Conservation (phyloP, 1,140 invertebrate species). For the Drosophila ironensis region DNA sequence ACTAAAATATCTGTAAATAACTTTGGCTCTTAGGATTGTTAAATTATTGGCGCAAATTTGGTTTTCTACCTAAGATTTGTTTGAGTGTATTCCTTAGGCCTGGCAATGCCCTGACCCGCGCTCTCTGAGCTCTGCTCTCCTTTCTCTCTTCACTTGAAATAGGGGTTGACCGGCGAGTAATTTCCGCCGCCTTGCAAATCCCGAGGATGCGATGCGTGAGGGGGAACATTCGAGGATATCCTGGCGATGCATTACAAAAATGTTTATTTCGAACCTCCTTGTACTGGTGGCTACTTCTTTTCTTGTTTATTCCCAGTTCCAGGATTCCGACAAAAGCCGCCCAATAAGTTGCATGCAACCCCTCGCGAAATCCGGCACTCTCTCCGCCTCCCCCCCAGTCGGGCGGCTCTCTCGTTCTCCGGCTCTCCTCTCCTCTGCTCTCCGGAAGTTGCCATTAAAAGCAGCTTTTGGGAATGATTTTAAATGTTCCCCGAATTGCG, state of each 20-base stretch:
- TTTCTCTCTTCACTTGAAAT: slow-evolving; percentile 16
- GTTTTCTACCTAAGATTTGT: no score
- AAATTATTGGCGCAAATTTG: no score
- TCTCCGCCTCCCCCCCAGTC: not conserved
- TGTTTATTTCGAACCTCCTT: slow-evolving; percentile 6
- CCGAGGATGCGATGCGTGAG: slow-evolving; percentile 39
- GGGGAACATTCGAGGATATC: slow-evolving; percentile 20
- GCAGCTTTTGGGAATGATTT: slow-evolving; percentile 24
- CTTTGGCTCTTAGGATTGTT: no score
- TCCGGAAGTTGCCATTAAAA: slow-evolving; percentile 41
- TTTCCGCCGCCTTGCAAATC: slow-evolving; percentile 54
- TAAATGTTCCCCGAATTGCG: slow-evolving; percentile 38
- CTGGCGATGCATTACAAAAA: slow-evolving; percentile 34
- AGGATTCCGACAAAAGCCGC: slow-evolving; percentile 31
- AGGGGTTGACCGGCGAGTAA: slow-evolving; percentile 50
- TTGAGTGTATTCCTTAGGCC: no score
- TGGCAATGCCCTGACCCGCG: slow-evolving; percentile 40
- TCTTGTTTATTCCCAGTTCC: slow-evolving; percentile 8
- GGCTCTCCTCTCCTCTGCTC: slow-evolving; percentile 1
- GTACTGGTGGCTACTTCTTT: not conserved
- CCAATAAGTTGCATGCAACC: slow-evolving; percentile 26
- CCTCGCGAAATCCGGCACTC: not conserved
- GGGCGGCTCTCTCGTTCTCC: not conserved
- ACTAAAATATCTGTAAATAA: no score
- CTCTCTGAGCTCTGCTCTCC: not conserved